phyloP scores from a whole-genome alignment of 2,797 vertebrate species.

The Champsocephalus esox region DNA sequence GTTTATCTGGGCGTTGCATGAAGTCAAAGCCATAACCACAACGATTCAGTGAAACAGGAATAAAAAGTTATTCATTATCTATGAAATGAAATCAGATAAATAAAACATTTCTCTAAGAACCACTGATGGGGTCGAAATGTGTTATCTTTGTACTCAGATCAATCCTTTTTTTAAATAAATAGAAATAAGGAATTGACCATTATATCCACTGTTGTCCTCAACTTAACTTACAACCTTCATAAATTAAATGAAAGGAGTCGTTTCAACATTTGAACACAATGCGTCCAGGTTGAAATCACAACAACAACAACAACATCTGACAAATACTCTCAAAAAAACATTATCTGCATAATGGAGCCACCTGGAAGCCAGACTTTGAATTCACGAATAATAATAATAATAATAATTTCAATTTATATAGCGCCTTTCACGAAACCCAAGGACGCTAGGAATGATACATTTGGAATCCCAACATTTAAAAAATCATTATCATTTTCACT shows the following conservation, averaged over 20 bases:
- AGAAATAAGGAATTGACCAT: slow-evolving; percentile 16
- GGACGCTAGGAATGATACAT: neutral
- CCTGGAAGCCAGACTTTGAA: slow-evolving; percentile 39
- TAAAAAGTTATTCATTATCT: slow-evolving; percentile 7
- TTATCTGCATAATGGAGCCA: slow-evolving; percentile 51
- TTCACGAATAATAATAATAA: neutral
- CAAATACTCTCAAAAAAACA: slow-evolving; percentile 12
- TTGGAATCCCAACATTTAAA: slow-evolving; percentile 20
- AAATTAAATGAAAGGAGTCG: neutral
- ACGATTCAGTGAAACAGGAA: neutral
- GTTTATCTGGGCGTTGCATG: neutral
- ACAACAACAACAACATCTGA: neutral
- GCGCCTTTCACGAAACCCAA: too few relatives aligned
- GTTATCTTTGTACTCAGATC: slow-evolving; percentile 27
- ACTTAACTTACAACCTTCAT: slow-evolving; percentile 1
- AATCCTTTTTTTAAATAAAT: slow-evolving; percentile 22
- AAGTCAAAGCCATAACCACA: neutral
- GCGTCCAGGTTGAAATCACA: slow-evolving; percentile 18
- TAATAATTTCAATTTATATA: too few relatives aligned
- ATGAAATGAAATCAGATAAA: slow-evolving; percentile 7
- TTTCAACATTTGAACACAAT: slow-evolving; percentile 11
- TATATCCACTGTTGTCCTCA: slow-evolving; percentile 8
- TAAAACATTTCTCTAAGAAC: too few relatives aligned
- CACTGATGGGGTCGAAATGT: neutral
- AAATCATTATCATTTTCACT: neutral